Base-by-base conservation (phyloP, 30 jellyfish, hydroid and myxozoan species). In the Phacellophora camtschatica region DNA sequence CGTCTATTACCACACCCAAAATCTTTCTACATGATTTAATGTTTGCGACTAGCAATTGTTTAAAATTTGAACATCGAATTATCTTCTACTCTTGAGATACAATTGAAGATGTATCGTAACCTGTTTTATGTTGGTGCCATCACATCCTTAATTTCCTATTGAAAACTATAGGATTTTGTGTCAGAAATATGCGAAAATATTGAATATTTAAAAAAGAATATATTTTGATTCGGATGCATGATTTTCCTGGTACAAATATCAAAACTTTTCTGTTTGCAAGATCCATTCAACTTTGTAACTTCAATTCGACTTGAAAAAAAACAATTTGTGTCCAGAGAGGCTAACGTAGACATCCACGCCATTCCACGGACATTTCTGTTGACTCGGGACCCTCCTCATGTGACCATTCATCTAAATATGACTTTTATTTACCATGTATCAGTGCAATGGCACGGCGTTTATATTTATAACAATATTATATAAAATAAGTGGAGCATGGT, bases 241-340 rank as follows among this genome's bases (percentile, higher is more conserved):
- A 56, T 56, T 56, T 56, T 56, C 36, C 36, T 56, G 71, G 71
- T 56, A n/a, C 41, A 56, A 56, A 13, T 20, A 56, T 22, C 71
- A 56, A 56, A 56, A 3, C 8, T 32, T 56, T 56, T 56, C 71
- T 56, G 19, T 56, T 56, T 29, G 71, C 71, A 56, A 56, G 71
- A 56, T 56, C 71, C 24, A 56, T 56, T 24, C 41, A 56, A 56
- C 43, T 56, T 32, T 56, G 71, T 56, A 56, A 56, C 5, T 16
- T 57, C 5, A 57, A 57, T 2, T 29, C 46, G 9, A 57, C 46
- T 57, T 57, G 71, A 57, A 37, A 20, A 57, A n/a, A 7, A 57
- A 57, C 19, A 9, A 46, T 3, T 46, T 11, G 20, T 46, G 61
- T 46, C 61, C 20, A 28, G 61, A 46, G 61, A 46, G 61, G 61